These are phyloP conservation scores for Callimorpha dominula DNA, from an alignment of 2,888 invertebrate genomes.

Conservation along the genomic window DNA sequence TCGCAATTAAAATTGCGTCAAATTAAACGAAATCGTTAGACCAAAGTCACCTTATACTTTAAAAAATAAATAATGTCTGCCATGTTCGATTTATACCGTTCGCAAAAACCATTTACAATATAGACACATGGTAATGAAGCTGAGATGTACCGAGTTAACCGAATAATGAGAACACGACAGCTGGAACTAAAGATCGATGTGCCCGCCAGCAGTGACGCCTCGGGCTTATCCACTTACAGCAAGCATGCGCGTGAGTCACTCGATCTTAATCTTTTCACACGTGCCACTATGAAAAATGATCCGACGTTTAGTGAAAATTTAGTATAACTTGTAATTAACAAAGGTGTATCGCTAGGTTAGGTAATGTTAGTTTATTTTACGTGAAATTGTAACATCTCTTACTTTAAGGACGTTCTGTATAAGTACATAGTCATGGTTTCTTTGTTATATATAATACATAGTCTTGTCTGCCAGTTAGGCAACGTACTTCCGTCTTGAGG, in stretches of 20 bases:
- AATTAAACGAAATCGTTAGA: neutral
- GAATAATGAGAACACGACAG: slow-evolving; percentile 6
- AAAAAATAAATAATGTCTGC: neutral
- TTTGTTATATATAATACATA: no score
- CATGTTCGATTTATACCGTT: neutral
- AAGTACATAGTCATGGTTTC: no score
- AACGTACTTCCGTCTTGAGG: no score
- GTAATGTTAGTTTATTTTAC: neutral
- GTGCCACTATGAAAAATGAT: slow-evolving; percentile 53
- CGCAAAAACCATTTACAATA: slow-evolving; percentile 3
- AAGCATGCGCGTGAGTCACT: slow-evolving; percentile 49
- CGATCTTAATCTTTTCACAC: slow-evolving; percentile 55
- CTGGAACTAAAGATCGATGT: neutral
- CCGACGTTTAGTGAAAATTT: slow-evolving; percentile 50
- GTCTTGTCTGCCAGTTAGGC: no score
- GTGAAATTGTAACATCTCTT: neutral
- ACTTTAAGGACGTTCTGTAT: neutral
- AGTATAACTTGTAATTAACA: slow-evolving; percentile 40
- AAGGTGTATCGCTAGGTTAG: neutral
- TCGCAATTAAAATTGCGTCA: neutral
- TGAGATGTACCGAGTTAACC: neutral
- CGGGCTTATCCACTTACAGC: slow-evolving; percentile 38
- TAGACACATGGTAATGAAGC: neutral
- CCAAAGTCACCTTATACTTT: neutral
- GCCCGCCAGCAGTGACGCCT: slow-evolving; percentile 32